Base-by-base conservation (phyloP, 2,888 invertebrate species). In the Tigriopus californicus region DNA sequence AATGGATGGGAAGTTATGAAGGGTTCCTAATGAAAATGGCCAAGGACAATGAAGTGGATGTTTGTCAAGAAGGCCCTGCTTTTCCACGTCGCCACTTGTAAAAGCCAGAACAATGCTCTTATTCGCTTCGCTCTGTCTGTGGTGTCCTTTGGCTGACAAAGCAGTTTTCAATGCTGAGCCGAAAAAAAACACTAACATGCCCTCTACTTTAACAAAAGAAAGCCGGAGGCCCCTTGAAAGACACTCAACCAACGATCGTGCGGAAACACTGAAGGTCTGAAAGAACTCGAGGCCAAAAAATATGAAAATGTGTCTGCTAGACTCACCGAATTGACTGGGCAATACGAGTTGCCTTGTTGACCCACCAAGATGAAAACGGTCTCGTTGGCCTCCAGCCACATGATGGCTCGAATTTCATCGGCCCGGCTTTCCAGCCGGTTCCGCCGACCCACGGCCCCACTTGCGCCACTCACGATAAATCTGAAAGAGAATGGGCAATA, bases 331-430 rank as follows among this genome's bases (percentile, higher is more conserved):
- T 33, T 33, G 4, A 33, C 33, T n/a, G 18, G 20, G 20, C 46
- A 44, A 44, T 20, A 20, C 8, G 56, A 18, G 15, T 20, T 41
- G 2, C 56, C 56, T 46, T 46, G 42, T 20, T 56, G 56, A 1
- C 56, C 56, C 6, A 56, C 56, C n/a, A 20, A 22, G 22, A 56
- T 56, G 44, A 56, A 56, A 13, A 56, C 13, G 15, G 56, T 56
- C 25, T 56, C 56, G 5, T 56, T 56, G 18, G 56, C 56, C 15
- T 20, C 22, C 13, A 56, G n/a, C 18, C 18, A 33, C n/a, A 56
- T 20, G 10, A 56, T 15, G 46, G 46, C 46, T 18, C 44, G n/a
- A 18, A 56, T 56, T 44, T 56, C 25, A 33, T 56, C 56, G 8
- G 46, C 41, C 13, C 20, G 20, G 20, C 56, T 46, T 44, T 56